Evolutionary conservation across 2,888 invertebrate species (phyloP).

Genomic region (Camponotus fellah): DNA sequence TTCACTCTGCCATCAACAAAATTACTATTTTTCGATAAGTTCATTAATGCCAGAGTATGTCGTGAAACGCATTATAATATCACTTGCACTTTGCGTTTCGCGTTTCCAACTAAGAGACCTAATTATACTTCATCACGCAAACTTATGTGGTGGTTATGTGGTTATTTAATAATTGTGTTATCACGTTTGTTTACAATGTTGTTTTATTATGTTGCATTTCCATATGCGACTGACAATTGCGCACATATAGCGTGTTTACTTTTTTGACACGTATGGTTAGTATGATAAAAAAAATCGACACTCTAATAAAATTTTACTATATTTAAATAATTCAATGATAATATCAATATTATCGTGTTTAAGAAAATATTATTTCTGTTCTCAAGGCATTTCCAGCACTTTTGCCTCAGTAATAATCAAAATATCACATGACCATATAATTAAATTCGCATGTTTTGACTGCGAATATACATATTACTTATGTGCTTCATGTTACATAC

Average conservation of each 20-base stretch:
- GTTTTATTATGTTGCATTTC: not conserved
- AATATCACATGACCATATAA: not conserved
- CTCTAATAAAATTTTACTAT: not conserved
- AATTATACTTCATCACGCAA: not conserved
- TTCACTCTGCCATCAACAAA: conserved; percentile 58
- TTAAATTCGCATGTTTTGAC: not conserved
- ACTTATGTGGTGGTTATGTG: too few species aligned
- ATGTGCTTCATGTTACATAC: not conserved
- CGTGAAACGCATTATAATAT: not conserved
- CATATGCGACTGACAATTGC: not conserved
- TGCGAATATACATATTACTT: not conserved
- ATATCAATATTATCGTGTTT: not conserved
- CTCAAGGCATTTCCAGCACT: not conserved
- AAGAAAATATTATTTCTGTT: not conserved
- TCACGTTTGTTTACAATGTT: not conserved
- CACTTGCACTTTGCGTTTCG: not conserved
- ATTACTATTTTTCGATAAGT: conserved; percentile 45
- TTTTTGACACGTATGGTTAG: not conserved
- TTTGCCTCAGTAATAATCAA: not conserved
- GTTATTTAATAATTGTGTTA: not conserved
- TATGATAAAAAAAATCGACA: not conserved
- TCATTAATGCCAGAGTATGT: not conserved
- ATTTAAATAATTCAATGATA: not conserved
- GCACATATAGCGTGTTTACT: not conserved
- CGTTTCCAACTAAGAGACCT: not conserved